Percentiles rank a stretch among this genome's conserved stretches.
Evolutionary conservation across 1,140 invertebrate species (phyloP).

Genomic region (Arion vulgaris): DNA sequence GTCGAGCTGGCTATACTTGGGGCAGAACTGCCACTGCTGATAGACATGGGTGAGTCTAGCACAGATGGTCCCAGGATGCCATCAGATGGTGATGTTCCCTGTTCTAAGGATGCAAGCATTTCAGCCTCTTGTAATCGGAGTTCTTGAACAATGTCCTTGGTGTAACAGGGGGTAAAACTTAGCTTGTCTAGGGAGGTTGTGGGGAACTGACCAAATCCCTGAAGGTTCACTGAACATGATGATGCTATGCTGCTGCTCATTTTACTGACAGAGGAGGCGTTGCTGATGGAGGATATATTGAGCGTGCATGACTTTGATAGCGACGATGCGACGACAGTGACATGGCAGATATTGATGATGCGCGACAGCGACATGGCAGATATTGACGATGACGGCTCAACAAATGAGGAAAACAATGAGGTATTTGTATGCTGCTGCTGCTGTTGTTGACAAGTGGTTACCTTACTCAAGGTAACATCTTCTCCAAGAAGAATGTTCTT

Average conservation of each 20-base stretch:
- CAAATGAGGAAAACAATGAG: conserved; percentile 9
- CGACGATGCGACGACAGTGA: too few species aligned
- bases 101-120: not conserved
- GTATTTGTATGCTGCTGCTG: conserved; percentile 13
- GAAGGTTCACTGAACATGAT: not conserved
- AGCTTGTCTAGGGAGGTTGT: conserved; percentile 69
- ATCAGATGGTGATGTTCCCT: not conserved
- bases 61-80: conserved; percentile 22
- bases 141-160: conserved; percentile 45
- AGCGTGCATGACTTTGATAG: conserved; percentile 17
- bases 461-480: not conserved
- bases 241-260: conserved; percentile 23
- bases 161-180: conserved; percentile 69
- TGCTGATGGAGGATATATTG: not conserved
- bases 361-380: not conserved
- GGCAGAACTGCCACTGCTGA: conserved; percentile 44
- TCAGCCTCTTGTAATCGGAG: conserved; percentile 14
- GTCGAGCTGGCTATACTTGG: conserved; percentile 38
- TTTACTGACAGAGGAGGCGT: not conserved
- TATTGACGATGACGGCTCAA: conserved; percentile 12
- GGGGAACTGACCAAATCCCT: conserved; percentile 53
- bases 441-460: not conserved
- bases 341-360: too few species aligned
- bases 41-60: conserved; percentile 44
- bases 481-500: not conserved